phyloP scores from a whole-genome alignment of 2,888 invertebrate species.

The Neocrepidodera transversa region DNA sequence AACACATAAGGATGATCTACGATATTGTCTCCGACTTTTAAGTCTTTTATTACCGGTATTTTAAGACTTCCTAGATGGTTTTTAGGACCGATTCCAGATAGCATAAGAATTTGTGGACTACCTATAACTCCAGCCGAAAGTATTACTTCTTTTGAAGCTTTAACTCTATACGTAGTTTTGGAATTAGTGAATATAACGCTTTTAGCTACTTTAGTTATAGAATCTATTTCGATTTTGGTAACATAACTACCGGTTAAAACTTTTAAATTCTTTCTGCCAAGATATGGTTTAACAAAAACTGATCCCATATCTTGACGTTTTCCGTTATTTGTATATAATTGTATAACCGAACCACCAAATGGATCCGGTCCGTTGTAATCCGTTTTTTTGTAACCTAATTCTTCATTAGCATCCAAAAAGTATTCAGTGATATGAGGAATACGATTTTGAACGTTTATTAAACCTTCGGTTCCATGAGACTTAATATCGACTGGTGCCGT shows the following conservation, averaged over 20 bases:
- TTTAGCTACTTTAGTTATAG: constrained; percentile 51
- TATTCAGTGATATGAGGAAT: neutral
- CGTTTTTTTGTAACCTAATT: neutral
- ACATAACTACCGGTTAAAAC: constrained; percentile 59
- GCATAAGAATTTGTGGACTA: constrained; percentile 53
- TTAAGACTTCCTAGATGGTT: constrained; percentile 38
- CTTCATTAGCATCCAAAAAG: neutral
- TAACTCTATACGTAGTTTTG: constrained; percentile 59
- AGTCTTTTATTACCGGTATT: constrained; percentile 43
- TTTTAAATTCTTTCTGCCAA: neutral
- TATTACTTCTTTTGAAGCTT: constrained; percentile 73
- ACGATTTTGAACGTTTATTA: constrained; percentile 62
- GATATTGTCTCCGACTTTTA: constrained; percentile 47
- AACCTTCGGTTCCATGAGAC: constrained; percentile 22
- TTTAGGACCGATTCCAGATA: constrained; percentile 50
- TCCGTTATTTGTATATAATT: neutral
- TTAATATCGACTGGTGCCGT: neutral
- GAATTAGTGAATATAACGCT: constrained; percentile 65
- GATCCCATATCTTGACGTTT: neutral
- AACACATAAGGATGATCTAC: constrained; percentile 50
- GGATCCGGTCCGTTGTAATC: neutral
- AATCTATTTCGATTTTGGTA: constrained; percentile 49
- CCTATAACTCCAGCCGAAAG: constrained; percentile 80
- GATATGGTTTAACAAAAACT: neutral
- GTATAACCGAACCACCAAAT: neutral